Conservation (phyloP, 2,113 vertebrate genomes). For the Phainopepla nitens region DNA sequence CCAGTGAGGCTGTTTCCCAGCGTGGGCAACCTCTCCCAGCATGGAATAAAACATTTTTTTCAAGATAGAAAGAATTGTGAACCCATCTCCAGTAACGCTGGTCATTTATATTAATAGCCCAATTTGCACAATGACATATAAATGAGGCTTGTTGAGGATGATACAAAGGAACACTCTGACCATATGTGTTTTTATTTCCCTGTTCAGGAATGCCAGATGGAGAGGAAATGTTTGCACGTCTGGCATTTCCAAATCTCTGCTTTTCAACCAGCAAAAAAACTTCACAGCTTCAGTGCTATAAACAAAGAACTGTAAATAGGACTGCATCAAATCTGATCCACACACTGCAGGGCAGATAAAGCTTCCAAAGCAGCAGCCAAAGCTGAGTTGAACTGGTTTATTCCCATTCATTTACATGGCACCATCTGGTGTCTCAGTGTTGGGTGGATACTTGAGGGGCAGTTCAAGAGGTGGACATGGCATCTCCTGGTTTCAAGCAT, state of each 20-base stretch:
- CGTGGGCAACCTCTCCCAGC: neutral
- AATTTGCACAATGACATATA: neutral
- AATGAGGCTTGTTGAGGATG: neutral
- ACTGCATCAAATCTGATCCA: neutral
- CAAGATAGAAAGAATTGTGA: neutral
- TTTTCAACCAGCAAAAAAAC: neutral
- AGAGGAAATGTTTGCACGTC: neutral
- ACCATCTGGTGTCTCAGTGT: neutral
- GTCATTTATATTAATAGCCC: neutral
- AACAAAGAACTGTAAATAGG: slow-evolving; percentile 6
- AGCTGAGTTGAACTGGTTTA: neutral
- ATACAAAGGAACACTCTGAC: neutral
- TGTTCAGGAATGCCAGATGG: neutral
- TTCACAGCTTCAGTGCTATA: neutral
- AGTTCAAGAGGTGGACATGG: neutral
- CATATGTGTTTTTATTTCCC: neutral
- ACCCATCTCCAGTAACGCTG: neutral
- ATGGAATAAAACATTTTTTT: neutral
- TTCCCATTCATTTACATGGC: neutral
- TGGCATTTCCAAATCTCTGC: slow-evolving; percentile 2
- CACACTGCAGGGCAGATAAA: neutral
- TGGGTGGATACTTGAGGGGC: neutral
- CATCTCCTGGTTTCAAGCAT: neutral
- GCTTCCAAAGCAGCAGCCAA: neutral
- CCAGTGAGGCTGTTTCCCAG: neutral